phyloP scores from a whole-genome alignment of 2,888 invertebrate genomes.

The Cephus sareptanus region DNA sequence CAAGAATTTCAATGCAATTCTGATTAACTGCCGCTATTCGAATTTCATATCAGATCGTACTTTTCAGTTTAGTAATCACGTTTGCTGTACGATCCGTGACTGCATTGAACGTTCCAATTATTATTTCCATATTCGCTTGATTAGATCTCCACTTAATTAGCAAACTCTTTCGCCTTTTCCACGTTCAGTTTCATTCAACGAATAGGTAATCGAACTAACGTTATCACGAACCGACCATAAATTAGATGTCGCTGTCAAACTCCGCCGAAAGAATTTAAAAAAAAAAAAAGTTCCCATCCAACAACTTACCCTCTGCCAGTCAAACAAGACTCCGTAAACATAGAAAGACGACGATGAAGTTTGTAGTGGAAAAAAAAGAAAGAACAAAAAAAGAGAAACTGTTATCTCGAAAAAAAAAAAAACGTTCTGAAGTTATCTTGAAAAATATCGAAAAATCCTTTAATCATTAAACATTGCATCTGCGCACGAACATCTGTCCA shows the following conservation, averaged over 20 bases:
- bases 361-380: background rate
- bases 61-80: background rate
- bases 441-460: background rate
- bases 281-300: background rate
- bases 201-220: background rate
- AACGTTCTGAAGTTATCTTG: background rate
- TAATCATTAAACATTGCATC: slow-evolving; percentile 2
- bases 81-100: background rate
- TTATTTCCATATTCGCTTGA: background rate
- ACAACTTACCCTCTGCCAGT: background rate
- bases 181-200: background rate
- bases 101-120: background rate
- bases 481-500: background rate
- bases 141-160: background rate
- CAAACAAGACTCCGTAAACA: background rate
- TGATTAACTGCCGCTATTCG: background rate
- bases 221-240: background rate
- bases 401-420: background rate
- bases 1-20: background rate
- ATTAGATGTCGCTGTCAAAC: background rate
- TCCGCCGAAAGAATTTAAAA: background rate
- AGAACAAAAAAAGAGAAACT: background rate
- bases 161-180: background rate
- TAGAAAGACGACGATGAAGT: background rate
- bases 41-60: background rate